Percentiles rank a stretch among this genome's conserved stretches.
phyloP scores from a whole-genome alignment of 1,140 invertebrate genomes.

The Bombyx mori region ASM3026992v2 NC_085110.1:12783501-12784000 shows the following conservation, averaged over 20 bases:
- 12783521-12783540: constrained; percentile 59
- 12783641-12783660: constrained; percentile 51
- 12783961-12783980: constrained; percentile 56
- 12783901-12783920: neutral
- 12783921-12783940: constrained; percentile 4
- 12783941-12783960: constrained; percentile 34
- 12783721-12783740: no score
- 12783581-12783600: constrained; percentile 38
- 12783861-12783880: no score
- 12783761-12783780: no score
- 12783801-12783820: no score
- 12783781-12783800: no score
- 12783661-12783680: constrained; percentile 22
- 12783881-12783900: neutral
- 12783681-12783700: no score
- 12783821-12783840: no score
- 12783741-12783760: no score
- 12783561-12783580: constrained; percentile 44
- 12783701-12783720: no score
- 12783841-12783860: no score
- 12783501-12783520: constrained; percentile 56
- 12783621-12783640: constrained; percentile 47
- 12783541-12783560: constrained; percentile 63
- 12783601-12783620: constrained; percentile 54
- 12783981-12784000: constrained; percentile 54